Base-by-base conservation (phyloP, 2,888 invertebrate species). In the Atrina japonica region DNA sequence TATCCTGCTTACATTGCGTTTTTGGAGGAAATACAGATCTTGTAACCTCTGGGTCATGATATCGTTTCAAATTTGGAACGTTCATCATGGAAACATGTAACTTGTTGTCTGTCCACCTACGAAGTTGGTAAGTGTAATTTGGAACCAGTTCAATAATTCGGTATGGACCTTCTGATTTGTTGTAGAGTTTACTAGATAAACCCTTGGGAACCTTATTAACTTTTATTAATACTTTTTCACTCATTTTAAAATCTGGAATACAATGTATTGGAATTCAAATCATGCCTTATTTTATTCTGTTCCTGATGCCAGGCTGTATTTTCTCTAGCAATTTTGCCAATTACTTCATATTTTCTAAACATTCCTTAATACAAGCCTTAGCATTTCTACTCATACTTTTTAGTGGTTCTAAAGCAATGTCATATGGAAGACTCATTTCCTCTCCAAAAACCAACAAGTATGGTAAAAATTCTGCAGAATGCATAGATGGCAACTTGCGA, bases 401-500 rank as follows among this genome's bases (percentile, higher is more conserved):
- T 50, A 49, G 21, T 18, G 60, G 30, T 47, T 45, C 47, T n/a
- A 60, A 18, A 16, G 64, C 45, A 25, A 55, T 61, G 35, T 66
- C 71, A 56, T 56, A 49, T 1, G 71, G 71, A 2, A 71, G 29
- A 14, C 50, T 61, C 66, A 71, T 66, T 41, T 71, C 61, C 30
- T 66, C 35, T 2, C 71, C 71, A 66, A 71, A 66, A 14, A 71
- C 9, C 25, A 71, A 21, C 11, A 47, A 41, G 43, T 55, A 68
- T 1, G 59, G 58, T 25, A 40, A 60, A 16, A 27, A 49, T 9
- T 67, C 52, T 21, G 61, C 41, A 21, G 60, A 43, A 43, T 53
- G 60, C 18, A 27, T 55, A 0, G 68, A 56, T 23, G 79, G 76
- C 1, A 63, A 56, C 18, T 71, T 61, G 5, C 74, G 18, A n/a